These are phyloP conservation scores for Bucorvus abyssinicus DNA, from an alignment of 2,797 vertebrate genomes.

Conservation along the genomic window DNA sequence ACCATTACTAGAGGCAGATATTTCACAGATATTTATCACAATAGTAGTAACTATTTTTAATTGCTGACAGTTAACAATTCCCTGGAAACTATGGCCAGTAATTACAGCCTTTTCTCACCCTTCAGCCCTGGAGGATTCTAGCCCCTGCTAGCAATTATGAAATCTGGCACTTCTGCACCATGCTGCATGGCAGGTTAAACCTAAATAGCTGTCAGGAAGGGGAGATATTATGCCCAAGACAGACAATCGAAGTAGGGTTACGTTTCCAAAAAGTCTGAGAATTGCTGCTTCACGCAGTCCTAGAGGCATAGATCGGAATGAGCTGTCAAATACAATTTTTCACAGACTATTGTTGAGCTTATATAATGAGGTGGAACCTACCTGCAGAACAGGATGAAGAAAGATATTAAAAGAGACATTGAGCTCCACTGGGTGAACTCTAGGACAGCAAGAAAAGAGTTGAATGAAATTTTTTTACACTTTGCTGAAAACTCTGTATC, in stretches of 20 bases:
- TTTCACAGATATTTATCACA: not conserved
- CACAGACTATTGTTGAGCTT: not conserved
- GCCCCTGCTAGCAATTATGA: not conserved
- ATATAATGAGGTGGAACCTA: slow-evolving; percentile 39
- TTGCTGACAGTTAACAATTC: not conserved
- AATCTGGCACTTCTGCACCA: not conserved
- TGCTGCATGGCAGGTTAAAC: not conserved
- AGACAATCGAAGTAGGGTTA: not conserved
- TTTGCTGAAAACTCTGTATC: not conserved
- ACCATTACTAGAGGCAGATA: not conserved
- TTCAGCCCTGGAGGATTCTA: not conserved
- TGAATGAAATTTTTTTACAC: not conserved
- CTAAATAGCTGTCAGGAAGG: slow-evolving; percentile 4
- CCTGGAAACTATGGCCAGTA: not conserved
- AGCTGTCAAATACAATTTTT: slow-evolving; percentile 44
- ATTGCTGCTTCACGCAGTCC: not conserved
- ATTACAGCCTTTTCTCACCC: not conserved
- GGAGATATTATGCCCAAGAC: not conserved
- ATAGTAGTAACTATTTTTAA: not conserved
- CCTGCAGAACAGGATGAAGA: slow-evolving; percentile 9
- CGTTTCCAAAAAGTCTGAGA: slow-evolving; percentile 12
- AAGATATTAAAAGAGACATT: not conserved
- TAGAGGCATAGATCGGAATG: slow-evolving; percentile 13
- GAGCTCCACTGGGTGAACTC: not conserved
- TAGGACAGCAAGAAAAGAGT: not conserved